Percentiles rank a stretch among this genome's conserved stretches.
These are phyloP conservation scores for Pentamera pediparva DNA, from an alignment of 53 echinoderm and acorn worm genomes.

Conservation along the genomic window DNA sequence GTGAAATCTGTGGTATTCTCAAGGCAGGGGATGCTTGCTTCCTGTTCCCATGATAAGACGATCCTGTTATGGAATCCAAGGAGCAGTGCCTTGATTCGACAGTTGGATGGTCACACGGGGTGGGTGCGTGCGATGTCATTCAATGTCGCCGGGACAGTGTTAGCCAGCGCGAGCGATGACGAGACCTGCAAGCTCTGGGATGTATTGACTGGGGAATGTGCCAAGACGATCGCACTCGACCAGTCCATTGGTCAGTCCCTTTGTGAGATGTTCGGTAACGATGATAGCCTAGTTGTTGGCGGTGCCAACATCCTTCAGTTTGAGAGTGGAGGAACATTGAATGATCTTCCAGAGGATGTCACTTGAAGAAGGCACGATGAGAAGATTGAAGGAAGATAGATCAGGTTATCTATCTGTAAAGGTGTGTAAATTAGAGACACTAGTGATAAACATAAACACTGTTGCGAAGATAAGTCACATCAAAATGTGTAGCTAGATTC, in stretches of 20 bases:
- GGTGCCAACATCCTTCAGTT: not conserved
- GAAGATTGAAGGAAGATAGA: not conserved
- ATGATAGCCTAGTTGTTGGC: slow-evolving; percentile 13
- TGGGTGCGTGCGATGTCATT: slow-evolving; percentile 83
- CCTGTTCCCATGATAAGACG: slow-evolving; percentile 88
- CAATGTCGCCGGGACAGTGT: slow-evolving; percentile 62
- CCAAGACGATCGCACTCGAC: slow-evolving; percentile 55
- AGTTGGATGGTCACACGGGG: slow-evolving; percentile 64
- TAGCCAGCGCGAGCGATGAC: slow-evolving; percentile 89
- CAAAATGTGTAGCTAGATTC: too few relatives aligned
- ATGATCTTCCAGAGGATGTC: too few relatives aligned
- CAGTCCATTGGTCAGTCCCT: slow-evolving; percentile 4
- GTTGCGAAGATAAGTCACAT: too few relatives aligned
- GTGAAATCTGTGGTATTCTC: slow-evolving; percentile 78
- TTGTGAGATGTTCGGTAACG: not conserved
- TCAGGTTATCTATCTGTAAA: not conserved
- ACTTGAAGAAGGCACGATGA: not conserved
- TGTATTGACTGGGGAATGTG: slow-evolving; percentile 76
- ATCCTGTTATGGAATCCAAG: slow-evolving; percentile 70
- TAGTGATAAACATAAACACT: too few relatives aligned
- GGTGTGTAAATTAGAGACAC: too few relatives aligned
- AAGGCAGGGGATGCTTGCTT: slow-evolving; percentile 80
- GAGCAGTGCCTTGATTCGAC: slow-evolving; percentile 33
- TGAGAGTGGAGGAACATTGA: not conserved
- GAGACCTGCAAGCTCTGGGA: slow-evolving; percentile 90